phyloP scores from a whole-genome alignment of 2,888 invertebrate species.

The Cheilosia vulpina region DNA sequence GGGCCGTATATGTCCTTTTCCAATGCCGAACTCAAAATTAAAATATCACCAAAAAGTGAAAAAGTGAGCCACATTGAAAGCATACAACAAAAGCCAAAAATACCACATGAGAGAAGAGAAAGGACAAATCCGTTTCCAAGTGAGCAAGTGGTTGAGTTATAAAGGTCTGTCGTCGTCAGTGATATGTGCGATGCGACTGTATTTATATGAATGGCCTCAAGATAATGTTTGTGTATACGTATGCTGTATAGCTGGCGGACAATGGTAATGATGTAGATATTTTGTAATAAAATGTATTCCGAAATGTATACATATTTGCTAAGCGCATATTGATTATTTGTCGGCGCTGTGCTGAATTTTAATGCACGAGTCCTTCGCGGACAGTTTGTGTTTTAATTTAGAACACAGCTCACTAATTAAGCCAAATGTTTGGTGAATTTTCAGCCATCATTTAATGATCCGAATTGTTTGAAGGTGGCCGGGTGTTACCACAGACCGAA shows the following conservation, averaged over 20 bases:
- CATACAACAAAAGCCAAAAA: conserved; percentile 43
- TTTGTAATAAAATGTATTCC: conserved; percentile 19
- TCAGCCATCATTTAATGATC: too few species aligned
- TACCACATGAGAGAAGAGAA: conserved; percentile 39
- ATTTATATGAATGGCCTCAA: conserved; percentile 55
- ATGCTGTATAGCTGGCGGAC: background rate
- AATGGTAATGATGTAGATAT: conserved; percentile 10
- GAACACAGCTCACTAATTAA: background rate
- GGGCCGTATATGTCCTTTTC: conserved; percentile 27
- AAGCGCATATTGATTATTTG: conserved; percentile 27
- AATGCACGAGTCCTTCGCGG: conserved; percentile 5
- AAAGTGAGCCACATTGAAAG: conserved; percentile 14
- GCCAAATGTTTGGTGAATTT: too few species aligned
- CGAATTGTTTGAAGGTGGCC: too few species aligned
- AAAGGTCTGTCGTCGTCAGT: conserved; percentile 36
- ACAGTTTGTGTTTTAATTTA: background rate
- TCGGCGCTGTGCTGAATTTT: background rate
- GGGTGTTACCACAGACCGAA: too few species aligned
- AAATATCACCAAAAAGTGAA: conserved; percentile 65
- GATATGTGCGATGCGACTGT: conserved; percentile 37
- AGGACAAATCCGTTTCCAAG: conserved; percentile 57
- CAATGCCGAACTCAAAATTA: conserved; percentile 69
- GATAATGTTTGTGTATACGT: conserved; percentile 8
- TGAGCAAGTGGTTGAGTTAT: conserved; percentile 64
- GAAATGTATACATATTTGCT: background rate